A percentile compares a stretch with the other conserved stretches of the same genome.
These are phyloP conservation scores for Prinia subflava DNA, from an alignment of 2,113 vertebrate genomes.

Conservation along the genomic window DNA sequence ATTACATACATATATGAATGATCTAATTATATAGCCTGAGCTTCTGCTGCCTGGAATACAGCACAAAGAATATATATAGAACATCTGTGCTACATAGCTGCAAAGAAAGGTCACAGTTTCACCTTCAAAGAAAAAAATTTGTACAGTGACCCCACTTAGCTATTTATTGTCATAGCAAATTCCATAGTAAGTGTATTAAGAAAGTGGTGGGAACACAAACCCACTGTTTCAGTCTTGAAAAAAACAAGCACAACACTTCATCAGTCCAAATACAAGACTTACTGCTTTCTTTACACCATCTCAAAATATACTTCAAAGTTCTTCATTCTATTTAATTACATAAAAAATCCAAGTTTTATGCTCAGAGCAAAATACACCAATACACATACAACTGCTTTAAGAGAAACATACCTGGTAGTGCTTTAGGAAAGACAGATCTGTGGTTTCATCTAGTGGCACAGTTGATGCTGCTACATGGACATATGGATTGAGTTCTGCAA, in stretches of 20 bases:
- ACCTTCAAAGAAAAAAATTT: not conserved
- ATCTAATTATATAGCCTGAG: not conserved
- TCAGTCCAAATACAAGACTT: not conserved
- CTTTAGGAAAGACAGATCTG: constrained; percentile 87
- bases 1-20: not conserved
- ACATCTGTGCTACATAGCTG: not conserved
- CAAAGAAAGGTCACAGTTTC: not conserved
- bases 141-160: not conserved
- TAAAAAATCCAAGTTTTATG: not conserved
- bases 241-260: not conserved
- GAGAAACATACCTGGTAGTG: constrained; percentile 37
- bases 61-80: not conserved
- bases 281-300: not conserved
- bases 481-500: constrained; percentile 93
- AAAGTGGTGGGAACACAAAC: not conserved
- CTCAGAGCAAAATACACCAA: not conserved
- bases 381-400: not conserved
- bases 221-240: not conserved
- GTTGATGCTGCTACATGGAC: constrained; percentile 86
- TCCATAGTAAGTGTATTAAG: not conserved
- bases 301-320: not conserved
- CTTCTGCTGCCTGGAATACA: not conserved
- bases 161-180: not conserved
- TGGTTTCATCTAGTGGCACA: constrained; percentile 77
- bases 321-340: not conserved